Percentiles rank a stretch among this genome's conserved stretches.
Evolutionary conservation across 2,888 invertebrate genomes (phyloP).

Genomic region (Branchinecta sandiegonensis): DNA sequence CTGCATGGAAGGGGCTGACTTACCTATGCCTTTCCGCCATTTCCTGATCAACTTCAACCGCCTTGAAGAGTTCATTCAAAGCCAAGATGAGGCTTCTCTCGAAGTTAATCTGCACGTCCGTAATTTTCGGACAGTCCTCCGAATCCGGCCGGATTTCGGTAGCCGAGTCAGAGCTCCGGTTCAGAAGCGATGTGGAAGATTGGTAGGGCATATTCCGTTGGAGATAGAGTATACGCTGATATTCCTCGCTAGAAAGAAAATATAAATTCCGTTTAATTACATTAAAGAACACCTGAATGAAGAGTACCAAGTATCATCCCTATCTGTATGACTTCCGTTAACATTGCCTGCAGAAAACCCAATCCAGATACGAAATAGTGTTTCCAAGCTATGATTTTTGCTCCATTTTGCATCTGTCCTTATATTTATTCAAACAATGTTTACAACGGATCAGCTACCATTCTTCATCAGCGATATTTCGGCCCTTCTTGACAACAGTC

Average conservation of each 20-base stretch:
- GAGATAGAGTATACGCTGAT: slow-evolving; percentile 45
- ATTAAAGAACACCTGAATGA: too few species aligned
- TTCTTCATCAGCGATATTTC: too few species aligned
- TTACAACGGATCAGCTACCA: too few species aligned
- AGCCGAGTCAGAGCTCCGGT: background rate
- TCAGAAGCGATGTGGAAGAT: background rate
- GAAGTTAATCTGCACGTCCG: slow-evolving; percentile 34
- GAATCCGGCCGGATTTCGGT: background rate
- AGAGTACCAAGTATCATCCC: too few species aligned
- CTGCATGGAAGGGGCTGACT: too few species aligned
- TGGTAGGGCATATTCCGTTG: background rate
- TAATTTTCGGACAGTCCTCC: background rate
- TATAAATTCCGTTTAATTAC: slow-evolving; percentile 17
- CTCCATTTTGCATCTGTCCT: too few species aligned
- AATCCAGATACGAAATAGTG: too few species aligned
- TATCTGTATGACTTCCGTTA: too few species aligned
- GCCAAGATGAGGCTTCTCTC: slow-evolving; percentile 33
- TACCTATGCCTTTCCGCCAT: slow-evolving; percentile 31
- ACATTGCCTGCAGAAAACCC: too few species aligned
- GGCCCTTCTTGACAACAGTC: too few species aligned
- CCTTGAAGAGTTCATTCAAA: slow-evolving; percentile 32
- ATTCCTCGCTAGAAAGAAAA: slow-evolving; percentile 59
- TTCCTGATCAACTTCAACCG: slow-evolving; percentile 33
- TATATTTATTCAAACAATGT: too few species aligned
- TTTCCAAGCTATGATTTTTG: too few species aligned